Conservation (phyloP, 2,113 vertebrate species). For the Alethe castanea region DNA sequence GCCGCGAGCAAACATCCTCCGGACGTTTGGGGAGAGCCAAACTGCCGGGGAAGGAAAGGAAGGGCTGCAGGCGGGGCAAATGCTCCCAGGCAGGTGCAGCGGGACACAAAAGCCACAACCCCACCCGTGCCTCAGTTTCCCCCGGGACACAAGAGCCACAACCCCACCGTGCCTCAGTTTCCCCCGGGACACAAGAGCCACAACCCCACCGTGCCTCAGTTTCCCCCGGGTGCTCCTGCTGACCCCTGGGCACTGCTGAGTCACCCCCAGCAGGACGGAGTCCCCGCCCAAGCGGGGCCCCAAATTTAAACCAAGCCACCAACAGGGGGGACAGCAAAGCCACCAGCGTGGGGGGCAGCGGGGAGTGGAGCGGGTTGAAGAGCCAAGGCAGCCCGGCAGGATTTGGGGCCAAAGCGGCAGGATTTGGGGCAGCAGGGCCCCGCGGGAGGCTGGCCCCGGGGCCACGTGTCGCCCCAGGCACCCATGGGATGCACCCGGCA, state of each 20-base stretch:
- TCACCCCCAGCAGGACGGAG: not conserved
- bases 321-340: accelerated
- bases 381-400: accelerated
- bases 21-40: slow-evolving; percentile 1
- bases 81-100: not conserved
- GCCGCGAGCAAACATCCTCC: not conserved
- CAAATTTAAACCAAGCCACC: not conserved
- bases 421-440: not conserved
- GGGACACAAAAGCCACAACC: accelerated
- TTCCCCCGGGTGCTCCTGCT: not conserved
- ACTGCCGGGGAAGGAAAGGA: not conserved
- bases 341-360: not conserved
- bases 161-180: not conserved
- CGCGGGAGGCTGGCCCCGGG: not conserved
- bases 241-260: not conserved
- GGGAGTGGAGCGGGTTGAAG: accelerated
- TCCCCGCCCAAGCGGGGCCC: not conserved
- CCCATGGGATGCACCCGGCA: not conserved
- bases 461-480: not conserved
- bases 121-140: slow-evolving; percentile 10
- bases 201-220: not conserved
- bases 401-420: accelerated
- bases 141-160: not conserved
- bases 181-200: not conserved
- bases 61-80: not conserved